phyloP scores from a whole-genome alignment of 2,113 vertebrate genomes.

The Phaethon lepturus region DNA sequence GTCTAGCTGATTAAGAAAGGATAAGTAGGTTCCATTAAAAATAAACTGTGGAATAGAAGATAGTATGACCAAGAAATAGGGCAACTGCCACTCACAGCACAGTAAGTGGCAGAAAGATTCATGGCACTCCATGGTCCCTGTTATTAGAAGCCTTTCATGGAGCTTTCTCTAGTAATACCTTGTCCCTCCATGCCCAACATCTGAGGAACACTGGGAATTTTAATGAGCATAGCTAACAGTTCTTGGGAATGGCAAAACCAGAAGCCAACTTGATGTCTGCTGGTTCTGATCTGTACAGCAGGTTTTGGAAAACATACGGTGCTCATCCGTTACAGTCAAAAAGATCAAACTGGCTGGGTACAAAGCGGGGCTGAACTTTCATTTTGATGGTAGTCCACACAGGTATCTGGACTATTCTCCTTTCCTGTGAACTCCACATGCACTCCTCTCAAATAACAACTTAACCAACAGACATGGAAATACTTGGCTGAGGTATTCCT shows the following conservation, averaged over 20 bases:
- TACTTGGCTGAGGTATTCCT: neutral
- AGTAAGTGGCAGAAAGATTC: neutral
- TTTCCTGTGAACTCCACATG: neutral
- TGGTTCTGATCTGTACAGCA: neutral
- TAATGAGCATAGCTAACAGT: neutral
- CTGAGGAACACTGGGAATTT: neutral
- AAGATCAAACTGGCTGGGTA: neutral
- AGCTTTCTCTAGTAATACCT: neutral
- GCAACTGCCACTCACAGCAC: neutral
- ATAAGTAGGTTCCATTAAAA: neutral
- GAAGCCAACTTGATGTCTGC: neutral
- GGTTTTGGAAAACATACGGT: neutral
- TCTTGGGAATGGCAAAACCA: neutral
- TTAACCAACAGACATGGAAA: neutral
- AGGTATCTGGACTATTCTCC: neutral
- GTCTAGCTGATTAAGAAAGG: neutral
- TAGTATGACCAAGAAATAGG: neutral
- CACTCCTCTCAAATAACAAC: neutral
- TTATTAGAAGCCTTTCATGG: neutral
- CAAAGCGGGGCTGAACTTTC: neutral
- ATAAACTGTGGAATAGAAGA: neutral
- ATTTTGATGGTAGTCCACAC: neutral
- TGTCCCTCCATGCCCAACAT: neutral
- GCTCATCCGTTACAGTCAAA: rapidly evolving
- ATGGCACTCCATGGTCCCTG: rapidly evolving